Conservation (phyloP, 2,797 vertebrate genomes). For the Cynodonichthys magdalenae region DNA sequence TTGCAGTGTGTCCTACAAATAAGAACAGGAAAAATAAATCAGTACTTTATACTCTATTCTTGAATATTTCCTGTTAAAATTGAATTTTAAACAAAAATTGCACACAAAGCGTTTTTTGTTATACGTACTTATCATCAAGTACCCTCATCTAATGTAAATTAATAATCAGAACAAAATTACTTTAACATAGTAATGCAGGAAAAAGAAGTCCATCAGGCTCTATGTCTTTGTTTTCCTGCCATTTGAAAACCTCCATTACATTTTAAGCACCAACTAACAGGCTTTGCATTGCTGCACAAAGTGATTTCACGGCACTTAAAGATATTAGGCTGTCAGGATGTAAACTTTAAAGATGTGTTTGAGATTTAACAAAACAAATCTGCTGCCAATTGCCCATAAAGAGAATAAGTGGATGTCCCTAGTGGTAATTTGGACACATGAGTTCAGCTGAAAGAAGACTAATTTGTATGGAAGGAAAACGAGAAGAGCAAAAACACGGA, state of each 20-base stretch:
- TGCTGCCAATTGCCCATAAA: slow-evolving; percentile 54
- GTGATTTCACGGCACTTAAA: slow-evolving; percentile 50
- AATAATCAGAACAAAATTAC: no score
- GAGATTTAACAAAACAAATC: slow-evolving; percentile 68
- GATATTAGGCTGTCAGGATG: slow-evolving; percentile 54
- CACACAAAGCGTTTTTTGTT: no score
- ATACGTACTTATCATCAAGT: no score
- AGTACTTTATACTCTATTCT: background rate
- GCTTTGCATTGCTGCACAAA: slow-evolving; percentile 43
- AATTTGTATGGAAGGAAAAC: slow-evolving; percentile 72
- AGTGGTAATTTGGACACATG: slow-evolving; percentile 51
- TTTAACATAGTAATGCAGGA: background rate
- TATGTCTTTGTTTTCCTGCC: slow-evolving; percentile 22
- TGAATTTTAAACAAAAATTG: background rate
- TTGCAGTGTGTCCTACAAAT: slow-evolving; percentile 46
- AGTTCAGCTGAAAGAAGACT: slow-evolving; percentile 60
- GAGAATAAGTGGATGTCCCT: slow-evolving; percentile 53
- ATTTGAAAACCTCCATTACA: slow-evolving; percentile 38
- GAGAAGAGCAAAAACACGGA: slow-evolving; percentile 50
- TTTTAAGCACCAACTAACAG: slow-evolving; percentile 43
- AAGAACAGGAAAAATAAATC: slow-evolving; percentile 32
- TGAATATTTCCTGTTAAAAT: background rate
- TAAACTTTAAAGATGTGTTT: slow-evolving; percentile 64
- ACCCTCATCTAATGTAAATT: no score
- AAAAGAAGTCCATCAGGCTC: slow-evolving; percentile 9